Evolutionary conservation across 2,888 invertebrate species (phyloP), one percentile per base, ranked within the genome.

Genomic region (Magallana nippona): DNA sequence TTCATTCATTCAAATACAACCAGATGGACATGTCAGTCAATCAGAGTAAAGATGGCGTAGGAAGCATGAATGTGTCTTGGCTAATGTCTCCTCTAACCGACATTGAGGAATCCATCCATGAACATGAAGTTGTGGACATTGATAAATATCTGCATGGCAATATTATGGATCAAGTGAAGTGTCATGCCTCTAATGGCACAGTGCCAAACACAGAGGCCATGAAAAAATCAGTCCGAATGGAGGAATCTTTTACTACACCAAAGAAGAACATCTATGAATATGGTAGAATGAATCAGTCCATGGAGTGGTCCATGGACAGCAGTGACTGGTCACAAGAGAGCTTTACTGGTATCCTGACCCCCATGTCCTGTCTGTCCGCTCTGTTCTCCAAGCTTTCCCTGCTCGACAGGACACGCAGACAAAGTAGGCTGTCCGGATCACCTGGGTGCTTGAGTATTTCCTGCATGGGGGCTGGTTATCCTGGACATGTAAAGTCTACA

Each of bases 301-400:
- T 84, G 83, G 83, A 83, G 32, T 80, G 83, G 57, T 84, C 83
- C 2, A 82, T 84, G 82, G 85, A 86, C 56, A 79, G 82, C 19
- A 86, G 83, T 80, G 82, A 82, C 57, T 83, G 79, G 79, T 84
- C 84, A 56, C 82, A 84, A 22, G 84, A 79, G 44, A 83, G 82
- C 63, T 80, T 85, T 22, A 81, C 58, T 82, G 86, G 85, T 55
- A 82, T 86, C 57, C 82, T 88, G 3, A 89, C 89, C 81, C 90
- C 90, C 56, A 85, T 90, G 57, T 86, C 88, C 19, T 87, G 86
- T 83, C 82, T 90, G 32, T 85, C 87, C 0, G 86, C 86, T 60
- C 80, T 85, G 55, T 89, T 90, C 88, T 83, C 88, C 22, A 83
- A 86, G 63, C 79, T 89, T 55, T 86, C 88, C 60, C 80, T 89